Evolutionary conservation across 2,113 vertebrate species (phyloP).

Genomic region (Daubentonia madagascariensis): DNA sequence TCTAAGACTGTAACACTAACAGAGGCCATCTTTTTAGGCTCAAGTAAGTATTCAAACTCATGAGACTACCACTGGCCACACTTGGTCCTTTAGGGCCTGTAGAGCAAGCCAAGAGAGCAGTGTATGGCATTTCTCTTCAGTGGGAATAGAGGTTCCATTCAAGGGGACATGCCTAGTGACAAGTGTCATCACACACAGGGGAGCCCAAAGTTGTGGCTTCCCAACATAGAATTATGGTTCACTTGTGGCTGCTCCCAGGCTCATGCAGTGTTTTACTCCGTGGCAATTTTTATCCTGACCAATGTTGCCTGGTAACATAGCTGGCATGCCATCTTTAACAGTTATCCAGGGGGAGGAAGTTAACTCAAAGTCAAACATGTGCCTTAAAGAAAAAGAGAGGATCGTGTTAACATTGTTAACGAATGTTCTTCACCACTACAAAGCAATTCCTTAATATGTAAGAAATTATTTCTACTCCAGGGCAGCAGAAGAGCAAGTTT

Average conservation of each 20-base stretch:
- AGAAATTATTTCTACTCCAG: no score
- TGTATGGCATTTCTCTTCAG: background rate
- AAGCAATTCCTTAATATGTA: background rate
- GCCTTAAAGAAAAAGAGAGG: background rate
- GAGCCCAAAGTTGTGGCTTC: background rate
- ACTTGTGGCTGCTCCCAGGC: background rate
- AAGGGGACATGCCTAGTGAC: background rate
- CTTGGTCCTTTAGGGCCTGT: fast-evolving
- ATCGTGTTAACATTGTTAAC: background rate
- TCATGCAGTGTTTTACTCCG: fast-evolving
- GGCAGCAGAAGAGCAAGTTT: background rate
- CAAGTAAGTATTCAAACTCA: background rate
- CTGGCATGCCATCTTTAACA: background rate
- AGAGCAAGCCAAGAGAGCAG: background rate
- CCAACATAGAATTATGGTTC: no score
- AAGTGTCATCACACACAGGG: no score
- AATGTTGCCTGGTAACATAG: background rate
- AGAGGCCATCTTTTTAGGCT: no score
- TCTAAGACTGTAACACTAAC: background rate
- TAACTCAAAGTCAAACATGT: background rate
- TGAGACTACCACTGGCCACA: background rate
- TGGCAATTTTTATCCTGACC: no score
- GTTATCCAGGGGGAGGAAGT: background rate
- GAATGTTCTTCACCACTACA: background rate
- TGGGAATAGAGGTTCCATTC: background rate